Base-by-base conservation (phyloP, 1,140 invertebrate genomes). In the Drosophila sucinea region DNA sequence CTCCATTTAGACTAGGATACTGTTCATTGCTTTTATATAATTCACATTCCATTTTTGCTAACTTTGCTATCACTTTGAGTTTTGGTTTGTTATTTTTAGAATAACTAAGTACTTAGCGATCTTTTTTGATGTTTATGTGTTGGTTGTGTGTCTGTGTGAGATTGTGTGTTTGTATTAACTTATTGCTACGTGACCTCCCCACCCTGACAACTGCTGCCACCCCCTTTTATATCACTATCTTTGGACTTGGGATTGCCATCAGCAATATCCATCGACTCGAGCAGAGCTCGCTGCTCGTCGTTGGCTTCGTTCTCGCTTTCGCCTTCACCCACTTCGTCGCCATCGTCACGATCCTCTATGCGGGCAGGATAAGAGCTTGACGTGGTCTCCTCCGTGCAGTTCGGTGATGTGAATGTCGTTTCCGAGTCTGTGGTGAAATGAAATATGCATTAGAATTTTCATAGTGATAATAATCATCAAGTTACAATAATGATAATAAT, bases 21-120 rank as follows among this genome's bases (percentile, higher is more conserved):
- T 90, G 87, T 91, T 91, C 90, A 91, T 91, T 91, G 90, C 90
- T 91, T 91, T 91, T 91, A 78, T 77, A 90, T 90, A 90, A 91
- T 91, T 91, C 90, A 91, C 90, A 91, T 91, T 86, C 82, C 85
- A 86, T 91, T 85, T 77, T 83, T 77, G 83, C 83, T 85, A 84
- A 91, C 81, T 91, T 90, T 84, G 84, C 80, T 90, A 87, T 87
- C 83, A 90, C 81, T 90, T 84, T 90, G 80, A 90, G 79, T 81
- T 81, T 89, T 30, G 38, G 38, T 51, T 7, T 25, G 62, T 67
- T 75, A 41, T 61, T 72, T 76, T 30, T 41, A 70, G 58, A 74
- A 70, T 72, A 75, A 77, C 55, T 78, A 78, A 79, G 60, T 76
- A 83, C 61, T 82, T 79, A 78, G 69, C 75, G 63, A 56, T 75